A percentile compares a stretch with the other conserved stretches of the same genome.
Evolutionary conservation across 2,113 vertebrate species (phyloP).

Genomic region (Elephantulus edwardii): DNA sequence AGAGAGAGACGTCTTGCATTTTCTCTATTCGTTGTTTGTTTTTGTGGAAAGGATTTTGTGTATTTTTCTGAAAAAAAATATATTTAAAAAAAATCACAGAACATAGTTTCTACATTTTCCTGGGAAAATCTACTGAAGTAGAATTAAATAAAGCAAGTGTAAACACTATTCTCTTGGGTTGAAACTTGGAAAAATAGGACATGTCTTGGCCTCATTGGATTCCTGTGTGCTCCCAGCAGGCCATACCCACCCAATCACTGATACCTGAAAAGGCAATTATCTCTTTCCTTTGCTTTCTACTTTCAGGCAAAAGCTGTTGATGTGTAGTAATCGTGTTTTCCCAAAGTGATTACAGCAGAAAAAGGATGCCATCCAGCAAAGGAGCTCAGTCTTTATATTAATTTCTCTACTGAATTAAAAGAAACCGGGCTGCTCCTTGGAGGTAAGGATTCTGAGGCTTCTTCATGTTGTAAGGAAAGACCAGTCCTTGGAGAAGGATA

Average conservation of each 20-base stretch:
- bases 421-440: too few species aligned
- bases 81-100: neutral
- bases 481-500: too few species aligned
- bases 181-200: conserved; percentile 1
- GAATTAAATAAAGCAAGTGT: neutral
- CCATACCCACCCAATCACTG: neutral
- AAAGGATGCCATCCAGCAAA: neutral
- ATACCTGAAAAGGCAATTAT: conserved; percentile 16
- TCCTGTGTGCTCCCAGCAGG: conserved; percentile 46
- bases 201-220: neutral
- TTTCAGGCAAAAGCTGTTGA: conserved; percentile 56
- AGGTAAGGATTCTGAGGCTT: too few species aligned
- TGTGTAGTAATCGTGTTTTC: conserved; percentile 61
- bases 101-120: neutral
- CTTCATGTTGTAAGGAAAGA: too few species aligned
- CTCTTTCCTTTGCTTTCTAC: conserved; percentile 28
- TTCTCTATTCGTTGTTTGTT: too few species aligned
- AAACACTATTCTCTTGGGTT: neutral
- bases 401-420: conserved; percentile 37
- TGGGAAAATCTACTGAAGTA: neutral
- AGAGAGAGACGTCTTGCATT: neutral
- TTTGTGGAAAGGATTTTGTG: too few species aligned
- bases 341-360: conserved; percentile 37
- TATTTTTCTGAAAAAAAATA: too few species aligned
- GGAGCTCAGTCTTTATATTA: neutral